Percentiles rank a stretch among this genome's conserved stretches.
These are phyloP conservation scores for Cotesia typhae DNA, from an alignment of 1,140 invertebrate genomes.

Conservation along the genomic window DNA sequence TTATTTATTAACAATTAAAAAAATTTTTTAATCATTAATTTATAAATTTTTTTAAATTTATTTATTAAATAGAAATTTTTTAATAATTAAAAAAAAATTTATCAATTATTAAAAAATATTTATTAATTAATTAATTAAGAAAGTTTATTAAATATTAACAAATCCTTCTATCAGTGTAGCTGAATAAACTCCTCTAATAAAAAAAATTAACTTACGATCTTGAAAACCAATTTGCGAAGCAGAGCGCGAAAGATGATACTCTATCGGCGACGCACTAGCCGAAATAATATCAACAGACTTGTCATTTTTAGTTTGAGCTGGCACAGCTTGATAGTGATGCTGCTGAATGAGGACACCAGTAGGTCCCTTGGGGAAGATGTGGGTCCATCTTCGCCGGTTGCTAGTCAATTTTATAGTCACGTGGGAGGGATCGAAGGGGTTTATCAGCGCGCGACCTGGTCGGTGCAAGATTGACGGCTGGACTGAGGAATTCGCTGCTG, in stretches of 20 bases:
- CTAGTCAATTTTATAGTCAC: constrained; percentile 97
- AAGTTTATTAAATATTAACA: no score
- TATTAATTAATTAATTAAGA: no score
- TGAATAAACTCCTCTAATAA: no score
- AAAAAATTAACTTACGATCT: constrained; percentile 58
- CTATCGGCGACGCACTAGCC: constrained; percentile 38
- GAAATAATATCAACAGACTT: constrained; percentile 46
- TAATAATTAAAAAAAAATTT: no score
- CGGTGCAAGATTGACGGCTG: constrained; percentile 65
- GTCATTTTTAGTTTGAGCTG: constrained; percentile 64
- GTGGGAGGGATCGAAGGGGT: constrained; percentile 97
- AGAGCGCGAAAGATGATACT: constrained; percentile 44
- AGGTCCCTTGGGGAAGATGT: constrained; percentile 96
- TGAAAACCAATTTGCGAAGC: constrained; percentile 61
- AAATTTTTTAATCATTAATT: no score
- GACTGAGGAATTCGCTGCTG: constrained; percentile 53
- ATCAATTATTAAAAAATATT: no score
- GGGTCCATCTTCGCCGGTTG: constrained; percentile 95
- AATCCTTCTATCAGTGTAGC: no score
- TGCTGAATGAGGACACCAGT: constrained; percentile 90
- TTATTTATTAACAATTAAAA: no score
- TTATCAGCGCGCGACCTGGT: constrained; percentile 83
- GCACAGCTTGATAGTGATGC: constrained; percentile 89
- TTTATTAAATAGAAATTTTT: no score
- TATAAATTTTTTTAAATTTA: no score